These are phyloP conservation scores for Caenorhabditis sp. DNA, from an alignment of 2,888 invertebrate genomes.

Conservation along the genomic window DNA sequence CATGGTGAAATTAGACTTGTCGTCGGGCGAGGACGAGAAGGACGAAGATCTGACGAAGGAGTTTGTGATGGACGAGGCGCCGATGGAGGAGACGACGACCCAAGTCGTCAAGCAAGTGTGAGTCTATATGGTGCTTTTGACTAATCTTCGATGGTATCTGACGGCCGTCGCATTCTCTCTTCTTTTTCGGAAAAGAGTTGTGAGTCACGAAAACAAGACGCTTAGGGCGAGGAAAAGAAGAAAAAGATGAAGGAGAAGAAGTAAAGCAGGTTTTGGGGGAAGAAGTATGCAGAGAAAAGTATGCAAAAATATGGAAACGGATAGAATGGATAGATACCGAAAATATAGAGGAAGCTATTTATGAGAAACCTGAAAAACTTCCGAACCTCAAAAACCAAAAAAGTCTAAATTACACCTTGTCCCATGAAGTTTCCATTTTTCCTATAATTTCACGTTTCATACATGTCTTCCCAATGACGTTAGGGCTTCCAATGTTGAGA, in stretches of 20 bases:
- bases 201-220: constrained; percentile 2
- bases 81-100: constrained; percentile 67
- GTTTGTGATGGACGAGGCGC: constrained; percentile 67
- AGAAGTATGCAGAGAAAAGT: too few relatives aligned
- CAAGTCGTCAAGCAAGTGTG: constrained; percentile 58
- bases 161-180: too few relatives aligned
- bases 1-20: constrained; percentile 63
- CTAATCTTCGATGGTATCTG: constrained; percentile 41
- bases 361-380: too few relatives aligned
- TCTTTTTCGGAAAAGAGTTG: constrained; percentile 6
- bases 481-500: too few relatives aligned
- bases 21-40: constrained; percentile 61
- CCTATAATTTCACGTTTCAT: too few relatives aligned
- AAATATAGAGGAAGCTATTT: constrained; percentile 5
- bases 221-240: background rate
- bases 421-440: too few relatives aligned
- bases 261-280: too few relatives aligned
- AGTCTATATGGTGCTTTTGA: constrained; percentile 17
- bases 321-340: constrained; percentile 12
- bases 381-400: too few relatives aligned
- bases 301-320: background rate
- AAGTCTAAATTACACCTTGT: too few relatives aligned
- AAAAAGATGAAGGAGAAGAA: too few relatives aligned
- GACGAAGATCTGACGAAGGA: constrained; percentile 72
- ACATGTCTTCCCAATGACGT: too few relatives aligned